phyloP scores from a whole-genome alignment of 2,113 vertebrate species.

The Brachypteracias leptosomus region DNA sequence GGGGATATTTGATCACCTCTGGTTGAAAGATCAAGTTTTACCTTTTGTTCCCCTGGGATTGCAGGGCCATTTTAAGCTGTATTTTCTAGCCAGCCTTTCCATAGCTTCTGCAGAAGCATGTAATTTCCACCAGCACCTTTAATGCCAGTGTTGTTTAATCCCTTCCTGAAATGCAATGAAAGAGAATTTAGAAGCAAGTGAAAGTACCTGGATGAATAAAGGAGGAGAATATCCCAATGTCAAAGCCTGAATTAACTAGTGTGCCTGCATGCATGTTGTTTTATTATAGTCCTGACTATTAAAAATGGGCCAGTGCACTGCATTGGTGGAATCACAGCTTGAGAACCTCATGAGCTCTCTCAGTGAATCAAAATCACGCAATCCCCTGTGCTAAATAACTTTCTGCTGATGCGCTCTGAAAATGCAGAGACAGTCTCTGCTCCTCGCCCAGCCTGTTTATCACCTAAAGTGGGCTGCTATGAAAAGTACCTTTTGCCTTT shows the following conservation, averaged over 20 bases:
- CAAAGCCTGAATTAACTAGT: background rate
- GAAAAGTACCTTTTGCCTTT: background rate
- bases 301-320: background rate
- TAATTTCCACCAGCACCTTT: slow-evolving; percentile 4
- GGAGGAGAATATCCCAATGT: background rate
- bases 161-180: background rate
- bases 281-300: background rate
- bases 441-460: background rate
- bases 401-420: background rate
- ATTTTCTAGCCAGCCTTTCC: background rate
- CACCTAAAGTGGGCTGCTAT: background rate
- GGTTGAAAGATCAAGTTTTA: background rate
- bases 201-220: background rate
- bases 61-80: background rate
- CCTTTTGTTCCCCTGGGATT: background rate
- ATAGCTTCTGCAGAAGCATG: background rate
- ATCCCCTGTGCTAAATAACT: slow-evolving; percentile 3
- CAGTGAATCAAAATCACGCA: background rate
- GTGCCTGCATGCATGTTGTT: background rate
- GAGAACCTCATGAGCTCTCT: background rate
- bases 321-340: background rate
- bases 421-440: background rate
- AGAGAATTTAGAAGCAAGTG: background rate
- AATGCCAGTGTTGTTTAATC: background rate
- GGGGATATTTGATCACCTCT: background rate